phyloP scores from a whole-genome alignment of 2,888 invertebrate species.

The Philereme transversata region DNA sequence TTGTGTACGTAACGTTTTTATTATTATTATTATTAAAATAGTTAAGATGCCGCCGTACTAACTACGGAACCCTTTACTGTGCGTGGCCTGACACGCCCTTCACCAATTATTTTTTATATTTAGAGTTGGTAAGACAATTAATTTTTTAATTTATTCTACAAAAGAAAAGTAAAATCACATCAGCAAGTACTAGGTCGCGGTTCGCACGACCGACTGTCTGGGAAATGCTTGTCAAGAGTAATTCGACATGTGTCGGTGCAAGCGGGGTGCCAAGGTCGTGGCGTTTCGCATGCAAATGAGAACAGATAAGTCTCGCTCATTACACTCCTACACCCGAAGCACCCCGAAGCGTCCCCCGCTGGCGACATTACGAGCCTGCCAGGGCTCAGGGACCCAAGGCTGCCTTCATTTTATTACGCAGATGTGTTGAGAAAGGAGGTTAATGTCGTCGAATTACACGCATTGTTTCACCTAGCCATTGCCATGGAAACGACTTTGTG shows the following conservation, averaged over 20 bases:
- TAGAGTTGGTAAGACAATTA: no score
- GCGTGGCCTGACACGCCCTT: no score
- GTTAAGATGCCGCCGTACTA: no score
- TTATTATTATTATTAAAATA: no score
- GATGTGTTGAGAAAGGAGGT: constrained; percentile 76
- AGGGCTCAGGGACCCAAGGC: constrained; percentile 64
- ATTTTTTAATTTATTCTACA: no score
- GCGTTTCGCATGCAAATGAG: constrained; percentile 78
- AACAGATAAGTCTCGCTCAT: constrained; percentile 77
- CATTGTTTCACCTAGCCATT: constrained; percentile 73
- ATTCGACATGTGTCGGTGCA: constrained; percentile 63
- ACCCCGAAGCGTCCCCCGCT: constrained; percentile 55
- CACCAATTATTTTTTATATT: no score
- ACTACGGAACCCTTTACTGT: no score
- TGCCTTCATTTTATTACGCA: constrained; percentile 74
- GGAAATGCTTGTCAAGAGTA: constrained; percentile 12
- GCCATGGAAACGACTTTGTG: constrained; percentile 60
- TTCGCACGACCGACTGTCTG: neutral
- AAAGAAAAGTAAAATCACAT: no score
- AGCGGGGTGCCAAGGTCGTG: constrained; percentile 77
- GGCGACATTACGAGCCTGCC: constrained; percentile 67
- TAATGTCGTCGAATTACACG: constrained; percentile 74
- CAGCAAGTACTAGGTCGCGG: neutral
- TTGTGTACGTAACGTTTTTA: no score
- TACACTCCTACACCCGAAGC: constrained; percentile 64